These are phyloP conservation scores for Schizaphis graminum DNA, from an alignment of 2,888 invertebrate species.

Conservation along the genomic window DNA sequence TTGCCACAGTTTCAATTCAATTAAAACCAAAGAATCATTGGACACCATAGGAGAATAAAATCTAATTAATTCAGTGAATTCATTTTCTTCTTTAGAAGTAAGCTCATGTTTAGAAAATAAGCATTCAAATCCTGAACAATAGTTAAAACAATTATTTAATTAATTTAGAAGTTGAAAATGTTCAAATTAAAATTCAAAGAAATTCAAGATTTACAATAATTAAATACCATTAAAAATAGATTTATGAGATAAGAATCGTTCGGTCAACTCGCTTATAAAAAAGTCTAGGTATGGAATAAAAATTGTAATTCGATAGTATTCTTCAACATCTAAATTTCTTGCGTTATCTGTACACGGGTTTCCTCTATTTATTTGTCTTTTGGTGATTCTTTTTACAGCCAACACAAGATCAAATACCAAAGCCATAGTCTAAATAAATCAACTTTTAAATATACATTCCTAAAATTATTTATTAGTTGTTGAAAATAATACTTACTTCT, in stretches of 20 bases:
- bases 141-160: too few species aligned
- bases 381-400: too few species aligned
- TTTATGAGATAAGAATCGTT: neutral
- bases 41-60: slow-evolving; percentile 3
- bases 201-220: too few species aligned
- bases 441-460: neutral
- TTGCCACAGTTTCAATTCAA: slow-evolving; percentile 25
- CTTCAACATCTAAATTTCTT: too few species aligned
- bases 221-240: neutral
- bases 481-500: neutral
- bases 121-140: neutral
- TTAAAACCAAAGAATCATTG: neutral
- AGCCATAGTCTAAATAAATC: neutral
- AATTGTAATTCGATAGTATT: too few species aligned
- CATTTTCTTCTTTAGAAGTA: neutral
- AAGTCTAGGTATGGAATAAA: too few species aligned
- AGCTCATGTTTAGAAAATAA: slow-evolving; percentile 6
- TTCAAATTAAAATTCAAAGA: neutral
- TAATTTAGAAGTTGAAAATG: neutral
- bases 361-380: too few species aligned
- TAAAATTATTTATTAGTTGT: neutral
- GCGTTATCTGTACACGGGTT: too few species aligned
- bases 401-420: too few species aligned
- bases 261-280: too few species aligned
- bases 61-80: neutral